A percentile compares a stretch with the other conserved stretches of the same genome.
Evolutionary conservation across 2,888 invertebrate genomes (phyloP).

Genomic region (Willowsia nigromaculata): DNA sequence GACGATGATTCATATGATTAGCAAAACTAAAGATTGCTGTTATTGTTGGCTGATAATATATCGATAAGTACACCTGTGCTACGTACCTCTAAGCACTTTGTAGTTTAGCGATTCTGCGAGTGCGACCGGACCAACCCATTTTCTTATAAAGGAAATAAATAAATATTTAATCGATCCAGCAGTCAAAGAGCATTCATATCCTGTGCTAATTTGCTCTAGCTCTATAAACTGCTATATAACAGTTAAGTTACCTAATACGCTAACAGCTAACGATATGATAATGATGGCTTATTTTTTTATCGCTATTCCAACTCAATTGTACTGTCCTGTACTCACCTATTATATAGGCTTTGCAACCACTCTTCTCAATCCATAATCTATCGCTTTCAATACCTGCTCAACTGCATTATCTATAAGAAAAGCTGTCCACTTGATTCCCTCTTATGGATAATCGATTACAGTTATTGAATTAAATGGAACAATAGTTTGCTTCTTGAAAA

Average conservation of each 20-base stretch:
- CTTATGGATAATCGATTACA: conserved; percentile 24
- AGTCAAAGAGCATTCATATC: not conserved
- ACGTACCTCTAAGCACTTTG: not conserved
- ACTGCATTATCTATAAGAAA: conserved; percentile 11
- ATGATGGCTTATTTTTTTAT: not conserved
- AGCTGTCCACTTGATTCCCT: not conserved
- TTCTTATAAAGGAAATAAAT: conserved; percentile 29
- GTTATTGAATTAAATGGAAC: conserved; percentile 66
- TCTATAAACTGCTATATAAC: too few species aligned
- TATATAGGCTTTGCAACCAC: too few species aligned
- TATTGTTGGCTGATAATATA: conserved; percentile 10
- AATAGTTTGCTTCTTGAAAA: conserved; percentile 31
- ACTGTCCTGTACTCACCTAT: not conserved
- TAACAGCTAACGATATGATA: not conserved
- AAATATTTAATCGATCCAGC: conserved; percentile 46
- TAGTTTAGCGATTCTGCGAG: not conserved
- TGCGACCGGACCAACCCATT: conserved; percentile 40
- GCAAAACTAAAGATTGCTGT: conserved; percentile 16
- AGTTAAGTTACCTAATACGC: not conserved
- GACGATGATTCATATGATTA: conserved; percentile 35
- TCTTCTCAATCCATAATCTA: not conserved
- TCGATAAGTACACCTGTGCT: conserved; percentile 6
- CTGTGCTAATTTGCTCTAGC: conserved; percentile 37
- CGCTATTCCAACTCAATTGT: not conserved
- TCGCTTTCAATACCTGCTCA: conserved; percentile 52